Base-by-base conservation (phyloP, 2,888 invertebrate genomes). In the Mantis religiosa region DNA sequence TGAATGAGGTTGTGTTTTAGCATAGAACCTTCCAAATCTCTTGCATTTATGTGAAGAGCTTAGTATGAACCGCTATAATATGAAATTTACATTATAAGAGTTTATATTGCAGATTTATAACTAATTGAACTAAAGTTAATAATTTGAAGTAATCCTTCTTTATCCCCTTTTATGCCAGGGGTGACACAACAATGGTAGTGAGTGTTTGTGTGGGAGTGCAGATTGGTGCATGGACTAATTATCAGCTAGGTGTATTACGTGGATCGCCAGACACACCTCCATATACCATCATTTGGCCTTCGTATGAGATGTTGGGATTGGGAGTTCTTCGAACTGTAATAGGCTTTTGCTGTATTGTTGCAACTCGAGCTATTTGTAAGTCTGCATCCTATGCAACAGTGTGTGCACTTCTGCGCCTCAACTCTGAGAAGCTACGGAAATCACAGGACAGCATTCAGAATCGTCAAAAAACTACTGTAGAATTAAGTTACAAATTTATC, bases 151-250 rank as follows among this genome's bases (percentile, higher is more conserved):
- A 41, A 41, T 41, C 34, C 7, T 41, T 71, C 25, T 71, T 71
- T 71, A 0, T 20, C 4, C 20, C 54, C 4, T 6, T 20, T 71
- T 4, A 20, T 71, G 54, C 20, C 93, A 97, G 98, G 92, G 98
- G 98, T 34, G 98, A 98, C 93, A 98, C 98, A 0, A 96, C 97
- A 2, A 96, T 97, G 95, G 96, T 98, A 91, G 95, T 98, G 91
- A 97, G 97, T 88, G 97, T 97, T 8, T 96, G 96, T 91, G 95
- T 96, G 2, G 98, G 98, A 87, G 95, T 98, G 90, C 95, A 96
- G 86, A 93, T 95, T 3, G 98, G 98, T 28, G 95, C 97, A 8
- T 98, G 98, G 98, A 93, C 97, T 83, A 97, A 97, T 93, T 98
- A 96, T 93, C 97, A 96, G 92, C 94, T 96, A 25, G 97, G 97